Base-by-base conservation (phyloP, 1,140 invertebrate genomes). In the Leptinotarsa lineolata region DNA sequence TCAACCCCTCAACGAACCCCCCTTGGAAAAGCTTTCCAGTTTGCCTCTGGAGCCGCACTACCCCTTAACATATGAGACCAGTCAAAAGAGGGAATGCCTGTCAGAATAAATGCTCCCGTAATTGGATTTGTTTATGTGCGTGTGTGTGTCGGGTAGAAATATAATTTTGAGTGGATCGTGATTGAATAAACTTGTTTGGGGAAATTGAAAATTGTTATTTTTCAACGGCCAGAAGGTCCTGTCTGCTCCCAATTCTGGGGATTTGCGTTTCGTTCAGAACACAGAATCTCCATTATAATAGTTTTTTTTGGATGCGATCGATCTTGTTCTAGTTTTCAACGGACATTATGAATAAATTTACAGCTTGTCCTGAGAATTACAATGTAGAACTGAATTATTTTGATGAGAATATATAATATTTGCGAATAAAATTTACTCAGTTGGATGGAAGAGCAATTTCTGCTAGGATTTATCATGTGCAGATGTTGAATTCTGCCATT, bases 71-170 rank as follows among this genome's bases (percentile, higher is more conserved):
- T 68, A 68, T 68, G 66, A 68, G 66, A 68, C 66, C 66, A 68
- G 66, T 68, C 66, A 68, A 68, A 68, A 68, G 66, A 68, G 66
- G 66, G 66, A 68, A 68, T 68, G 66, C 39, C 66, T 68, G 66
- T 68, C 66, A 68, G 66, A 68, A 54, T 68, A 76, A 76, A 76
- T 76, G 72, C 66, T 64, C 66, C 73, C 68, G 73, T 76, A 76
- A 76, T 76, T 76, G 75, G 73, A 76, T 76, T 76, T 76, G 72
- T 76, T 74, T 76, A 76, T 76, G 75, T 76, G 63, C 69, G 75
- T 76, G 72, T 72, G 72, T 72, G 75, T 68, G 73, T 58, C 66
- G 72, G 46, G 68, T 74, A 65, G 73, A 74, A 76, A 74, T 76
- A 74, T 69, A 69, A 76, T 76, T 76, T 70, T 54, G 72, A 76